phyloP scores from a whole-genome alignment of 1,140 invertebrate genomes.

The Hypothenemus hampei region DNA sequence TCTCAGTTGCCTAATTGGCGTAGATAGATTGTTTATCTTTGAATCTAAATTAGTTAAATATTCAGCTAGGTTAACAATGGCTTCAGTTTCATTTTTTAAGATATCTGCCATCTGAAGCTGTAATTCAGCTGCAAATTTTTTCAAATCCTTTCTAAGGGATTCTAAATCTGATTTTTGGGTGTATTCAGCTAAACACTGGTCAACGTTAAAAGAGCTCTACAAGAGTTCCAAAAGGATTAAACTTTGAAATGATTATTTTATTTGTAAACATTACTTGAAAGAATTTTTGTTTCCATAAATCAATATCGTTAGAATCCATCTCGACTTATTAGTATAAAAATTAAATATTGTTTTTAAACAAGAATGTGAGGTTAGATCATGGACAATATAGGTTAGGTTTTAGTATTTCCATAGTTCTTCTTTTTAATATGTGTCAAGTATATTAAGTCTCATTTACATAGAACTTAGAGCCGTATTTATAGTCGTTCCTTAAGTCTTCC shows the following conservation, averaged over 20 bases:
- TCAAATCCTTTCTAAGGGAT: conserved; percentile 34
- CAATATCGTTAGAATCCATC: background rate
- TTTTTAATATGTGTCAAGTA: no score
- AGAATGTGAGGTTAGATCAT: no score
- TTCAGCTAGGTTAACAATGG: conserved; percentile 41
- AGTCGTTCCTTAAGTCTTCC: no score
- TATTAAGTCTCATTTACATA: no score
- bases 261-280: background rate
- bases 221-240: background rate
- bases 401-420: no score
- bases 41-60: conserved; percentile 39
- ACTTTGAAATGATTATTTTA: background rate
- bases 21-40: conserved; percentile 37
- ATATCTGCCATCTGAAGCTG: conserved; percentile 39
- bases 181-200: conserved; percentile 35
- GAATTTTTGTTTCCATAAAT: background rate
- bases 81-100: conserved; percentile 41
- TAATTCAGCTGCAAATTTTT: conserved; percentile 36
- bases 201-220: conserved; percentile 37
- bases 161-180: conserved; percentile 39
- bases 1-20: conserved; percentile 35
- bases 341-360: no score
- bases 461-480: no score
- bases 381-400: no score
- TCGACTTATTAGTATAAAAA: no score